Percentiles rank a stretch among this genome's conserved stretches.
Evolutionary conservation across 2,888 invertebrate genomes (phyloP).

Genomic region (Exephanes ischioxanthus): DNA sequence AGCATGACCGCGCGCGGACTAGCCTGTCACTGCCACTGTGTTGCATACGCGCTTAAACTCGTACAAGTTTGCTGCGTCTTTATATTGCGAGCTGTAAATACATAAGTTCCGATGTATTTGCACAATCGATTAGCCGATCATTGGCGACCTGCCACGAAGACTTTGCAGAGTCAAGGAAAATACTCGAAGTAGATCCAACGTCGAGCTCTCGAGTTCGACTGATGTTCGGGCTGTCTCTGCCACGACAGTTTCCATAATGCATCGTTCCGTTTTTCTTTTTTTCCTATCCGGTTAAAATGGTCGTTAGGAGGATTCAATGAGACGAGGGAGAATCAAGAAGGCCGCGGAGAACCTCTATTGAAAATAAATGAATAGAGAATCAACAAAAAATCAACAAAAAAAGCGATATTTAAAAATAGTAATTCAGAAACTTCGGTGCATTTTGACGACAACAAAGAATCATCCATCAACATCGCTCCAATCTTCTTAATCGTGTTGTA

Average conservation of each 20-base stretch:
- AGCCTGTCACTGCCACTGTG: too few species aligned
- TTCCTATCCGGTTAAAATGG: conserved; percentile 7
- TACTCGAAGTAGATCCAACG: too few species aligned
- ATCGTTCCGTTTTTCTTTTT: conserved; percentile 2
- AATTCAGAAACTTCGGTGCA: conserved; percentile 1
- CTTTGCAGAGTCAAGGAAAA: too few species aligned
- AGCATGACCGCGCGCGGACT: too few species aligned
- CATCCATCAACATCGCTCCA: not conserved
- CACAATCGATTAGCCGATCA: too few species aligned
- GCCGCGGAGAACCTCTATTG: conserved; percentile 22
- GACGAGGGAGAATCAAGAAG: conserved; percentile 15
- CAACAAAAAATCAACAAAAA: too few species aligned
- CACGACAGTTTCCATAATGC: conserved; percentile 30
- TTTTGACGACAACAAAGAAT: not conserved
- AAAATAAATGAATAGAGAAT: conserved; percentile 8
- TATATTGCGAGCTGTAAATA: too few species aligned
- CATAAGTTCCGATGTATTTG: too few species aligned
- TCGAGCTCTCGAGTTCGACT: too few species aligned
- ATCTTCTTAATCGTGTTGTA: not conserved
- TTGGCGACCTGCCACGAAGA: too few species aligned
- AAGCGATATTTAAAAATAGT: not conserved
- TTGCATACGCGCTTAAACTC: too few species aligned
- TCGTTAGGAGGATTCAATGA: not conserved
- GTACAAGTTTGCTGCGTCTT: too few species aligned
- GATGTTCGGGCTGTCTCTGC: not conserved